Conservation (phyloP, 2,888 invertebrate species). For the Xestobium rufovillosum region DNA sequence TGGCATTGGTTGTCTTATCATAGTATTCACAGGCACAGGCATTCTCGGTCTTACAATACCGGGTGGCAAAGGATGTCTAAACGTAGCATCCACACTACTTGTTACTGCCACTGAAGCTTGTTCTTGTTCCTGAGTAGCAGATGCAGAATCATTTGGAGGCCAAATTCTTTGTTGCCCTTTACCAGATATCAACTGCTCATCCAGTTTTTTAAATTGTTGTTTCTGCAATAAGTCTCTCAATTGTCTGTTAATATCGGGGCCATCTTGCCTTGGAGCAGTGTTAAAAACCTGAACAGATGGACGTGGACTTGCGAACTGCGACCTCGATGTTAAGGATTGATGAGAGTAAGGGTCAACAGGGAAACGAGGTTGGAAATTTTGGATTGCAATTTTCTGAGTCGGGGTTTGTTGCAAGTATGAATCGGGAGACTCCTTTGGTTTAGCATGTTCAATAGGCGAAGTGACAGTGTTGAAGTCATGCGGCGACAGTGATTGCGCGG, state of each 20-base stretch:
- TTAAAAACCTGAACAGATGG: no score
- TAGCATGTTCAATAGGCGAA: slow-evolving; percentile 23
- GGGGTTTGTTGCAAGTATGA: slow-evolving; percentile 32
- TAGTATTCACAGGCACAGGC: slow-evolving; percentile 34
- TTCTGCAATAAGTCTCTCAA: slow-evolving; percentile 68
- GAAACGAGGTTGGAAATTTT: slow-evolving; percentile 29
- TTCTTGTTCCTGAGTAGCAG: slow-evolving; percentile 31
- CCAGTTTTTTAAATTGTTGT: slow-evolving; percentile 55
- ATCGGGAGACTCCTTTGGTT: slow-evolving; percentile 26
- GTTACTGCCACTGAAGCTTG: slow-evolving; percentile 27
- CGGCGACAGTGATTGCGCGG: slow-evolving; percentile 28
- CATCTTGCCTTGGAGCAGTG: slow-evolving; percentile 34
- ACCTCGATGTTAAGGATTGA: slow-evolving; percentile 49
- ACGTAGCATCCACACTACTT: slow-evolving; percentile 51
- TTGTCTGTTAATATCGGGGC: slow-evolving; percentile 62
- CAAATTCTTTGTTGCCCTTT: slow-evolving; percentile 47
- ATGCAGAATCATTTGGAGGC: slow-evolving; percentile 40
- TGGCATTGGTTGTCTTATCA: slow-evolving; percentile 33
- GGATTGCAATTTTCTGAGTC: slow-evolving; percentile 23
- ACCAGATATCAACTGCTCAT: slow-evolving; percentile 39
- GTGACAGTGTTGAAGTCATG: slow-evolving; percentile 33
- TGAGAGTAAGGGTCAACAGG: slow-evolving; percentile 47
- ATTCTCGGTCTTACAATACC: slow-evolving; percentile 48
- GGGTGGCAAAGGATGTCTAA: slow-evolving; percentile 58
- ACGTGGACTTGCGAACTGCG: slow-evolving; percentile 42